Conservation (phyloP, 2,113 vertebrate genomes). For the Xenopus laevis region DNA sequence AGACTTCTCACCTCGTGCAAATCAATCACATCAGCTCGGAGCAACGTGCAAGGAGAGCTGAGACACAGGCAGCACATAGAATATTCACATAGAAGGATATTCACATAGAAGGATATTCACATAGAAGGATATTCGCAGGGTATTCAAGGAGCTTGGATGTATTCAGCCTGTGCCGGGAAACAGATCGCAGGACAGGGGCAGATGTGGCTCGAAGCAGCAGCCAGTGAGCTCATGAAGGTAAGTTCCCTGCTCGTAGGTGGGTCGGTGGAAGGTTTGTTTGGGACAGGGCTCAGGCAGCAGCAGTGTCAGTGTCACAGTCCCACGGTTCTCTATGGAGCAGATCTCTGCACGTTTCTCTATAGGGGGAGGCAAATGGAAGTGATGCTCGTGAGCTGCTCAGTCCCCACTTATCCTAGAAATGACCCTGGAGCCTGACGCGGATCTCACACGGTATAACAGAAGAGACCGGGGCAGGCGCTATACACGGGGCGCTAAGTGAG, state of each 20-base stretch:
- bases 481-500: no score
- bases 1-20: neutral
- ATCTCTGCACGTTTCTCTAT: no score
- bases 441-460: neutral
- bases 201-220: neutral
- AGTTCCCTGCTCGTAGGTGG: constrained; percentile 13
- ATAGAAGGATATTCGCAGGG: no score
- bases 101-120: no score
- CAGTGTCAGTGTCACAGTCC: neutral
- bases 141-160: constrained; percentile 18
- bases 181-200: neutral
- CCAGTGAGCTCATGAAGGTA: constrained; percentile 10
- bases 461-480: no score
- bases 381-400: no score
- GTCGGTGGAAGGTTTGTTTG: constrained; percentile 7
- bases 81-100: no score
- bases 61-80: neutral
- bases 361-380: no score
- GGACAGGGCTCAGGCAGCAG: constrained; percentile 5
- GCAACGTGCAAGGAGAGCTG: neutral
- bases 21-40: constrained; percentile 37
- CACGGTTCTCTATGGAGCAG: no score
- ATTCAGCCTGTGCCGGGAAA: constrained; percentile 21
- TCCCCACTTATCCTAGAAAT: constrained; percentile 6
- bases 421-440: constrained; percentile 4